These are phyloP conservation scores for Bradypodion pumilum DNA, from an alignment of 2,797 vertebrate species.

Conservation along the genomic window DNA sequence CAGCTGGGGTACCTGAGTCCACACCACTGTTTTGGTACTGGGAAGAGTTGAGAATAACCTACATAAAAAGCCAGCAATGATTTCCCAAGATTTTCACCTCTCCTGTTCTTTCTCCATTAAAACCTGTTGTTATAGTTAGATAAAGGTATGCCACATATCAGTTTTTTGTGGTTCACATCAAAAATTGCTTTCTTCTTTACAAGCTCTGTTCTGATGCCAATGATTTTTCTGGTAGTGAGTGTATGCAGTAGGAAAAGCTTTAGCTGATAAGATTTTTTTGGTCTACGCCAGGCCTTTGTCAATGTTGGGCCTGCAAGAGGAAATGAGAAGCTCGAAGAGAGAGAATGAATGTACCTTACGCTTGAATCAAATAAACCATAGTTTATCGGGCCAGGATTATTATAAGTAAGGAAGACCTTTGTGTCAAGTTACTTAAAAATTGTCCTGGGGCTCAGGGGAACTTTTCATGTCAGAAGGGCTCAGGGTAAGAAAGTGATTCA, in stretches of 20 bases:
- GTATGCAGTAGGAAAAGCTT: not conserved
- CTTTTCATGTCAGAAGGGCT: too few relatives aligned
- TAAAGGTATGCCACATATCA: not conserved
- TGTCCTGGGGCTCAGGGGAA: too few relatives aligned
- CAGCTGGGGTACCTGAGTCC: not conserved
- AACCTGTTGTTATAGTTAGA: constrained; percentile 6
- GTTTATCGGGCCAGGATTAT: not conserved
- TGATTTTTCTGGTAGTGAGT: not conserved
- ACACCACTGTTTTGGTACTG: not conserved
- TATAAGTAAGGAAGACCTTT: too few relatives aligned
- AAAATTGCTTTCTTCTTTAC: not conserved
- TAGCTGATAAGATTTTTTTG: not conserved
- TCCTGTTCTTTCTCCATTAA: not conserved
- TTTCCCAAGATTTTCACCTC: not conserved
- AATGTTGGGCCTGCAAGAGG: not conserved
- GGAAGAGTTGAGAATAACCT: not conserved
- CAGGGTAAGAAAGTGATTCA: too few relatives aligned
- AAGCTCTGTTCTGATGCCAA: not conserved
- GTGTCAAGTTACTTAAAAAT: not conserved
- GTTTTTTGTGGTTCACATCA: not conserved
- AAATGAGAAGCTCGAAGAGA: too few relatives aligned
- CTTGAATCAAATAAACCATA: not conserved
- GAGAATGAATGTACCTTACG: not conserved
- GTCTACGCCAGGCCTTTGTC: not conserved
- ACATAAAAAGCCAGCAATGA: not conserved